Percentiles rank a stretch among this genome's conserved stretches.
Conservation (phyloP, 1,140 invertebrate genomes). For the Drosophila chauvacae region DNA sequence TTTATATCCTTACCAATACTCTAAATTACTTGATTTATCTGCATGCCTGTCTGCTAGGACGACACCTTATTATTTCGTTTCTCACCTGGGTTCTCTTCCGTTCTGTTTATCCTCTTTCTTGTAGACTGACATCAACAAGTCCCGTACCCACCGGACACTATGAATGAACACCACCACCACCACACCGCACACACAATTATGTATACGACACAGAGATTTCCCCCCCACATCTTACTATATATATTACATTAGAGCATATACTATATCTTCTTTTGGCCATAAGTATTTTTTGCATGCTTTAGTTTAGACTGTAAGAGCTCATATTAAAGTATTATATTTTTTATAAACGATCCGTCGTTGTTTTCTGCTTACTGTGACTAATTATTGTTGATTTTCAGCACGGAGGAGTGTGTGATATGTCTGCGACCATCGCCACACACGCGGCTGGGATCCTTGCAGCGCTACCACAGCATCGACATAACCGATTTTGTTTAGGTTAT, state of each 20-base stretch:
- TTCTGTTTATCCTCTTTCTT: constrained; percentile 54
- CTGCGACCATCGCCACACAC: constrained; percentile 64
- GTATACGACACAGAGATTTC: constrained; percentile 59
- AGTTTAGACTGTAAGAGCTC: constrained; percentile 41
- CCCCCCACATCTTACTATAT: constrained; percentile 19
- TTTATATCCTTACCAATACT: not conserved
- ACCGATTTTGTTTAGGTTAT: constrained; percentile 66
- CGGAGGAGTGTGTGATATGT: constrained; percentile 79
- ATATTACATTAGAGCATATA: constrained; percentile 13
- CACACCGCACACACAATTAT: constrained; percentile 24
- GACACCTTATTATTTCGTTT: constrained; percentile 21
- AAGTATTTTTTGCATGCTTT: constrained; percentile 48
- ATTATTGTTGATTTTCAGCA: constrained; percentile 61
- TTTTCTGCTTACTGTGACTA: not conserved
- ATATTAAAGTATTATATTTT: constrained; percentile 75
- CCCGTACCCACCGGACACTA: constrained; percentile 76
- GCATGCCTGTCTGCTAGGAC: constrained; percentile 20
- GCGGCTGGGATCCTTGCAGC: constrained; percentile 60
- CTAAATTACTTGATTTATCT: constrained; percentile 1
- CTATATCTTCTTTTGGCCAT: constrained; percentile 30
- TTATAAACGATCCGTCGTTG: constrained; percentile 15
- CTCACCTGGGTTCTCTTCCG: constrained; percentile 28
- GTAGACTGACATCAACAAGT: constrained; percentile 80
- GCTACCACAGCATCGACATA: constrained; percentile 67
- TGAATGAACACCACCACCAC: constrained; percentile 61